Percentiles rank a stretch among this genome's conserved stretches.
phyloP scores from a whole-genome alignment of 2,888 invertebrate species.

The Mantis religiosa region DNA sequence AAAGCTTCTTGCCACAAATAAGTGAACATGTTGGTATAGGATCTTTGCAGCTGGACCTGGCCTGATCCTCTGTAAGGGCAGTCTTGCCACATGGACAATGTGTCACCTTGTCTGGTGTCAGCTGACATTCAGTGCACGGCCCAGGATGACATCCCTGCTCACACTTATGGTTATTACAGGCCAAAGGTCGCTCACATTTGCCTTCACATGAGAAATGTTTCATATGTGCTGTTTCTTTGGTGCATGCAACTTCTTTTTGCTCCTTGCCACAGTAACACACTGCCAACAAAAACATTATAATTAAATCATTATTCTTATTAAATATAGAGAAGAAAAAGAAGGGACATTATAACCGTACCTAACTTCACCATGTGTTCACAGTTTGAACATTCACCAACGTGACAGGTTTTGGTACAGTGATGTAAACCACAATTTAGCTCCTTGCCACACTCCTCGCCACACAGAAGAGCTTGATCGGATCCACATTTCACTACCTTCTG shows the following conservation, averaged over 20 bases:
- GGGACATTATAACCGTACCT: constrained; percentile 43
- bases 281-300: constrained; percentile 36
- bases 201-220: constrained; percentile 58
- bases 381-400: constrained; percentile 68
- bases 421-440: constrained; percentile 74
- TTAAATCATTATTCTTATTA: too few species aligned
- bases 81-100: constrained; percentile 76
- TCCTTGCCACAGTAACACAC: constrained; percentile 69
- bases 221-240: constrained; percentile 48
- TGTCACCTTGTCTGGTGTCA: constrained; percentile 57
- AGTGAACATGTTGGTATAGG: constrained; percentile 77
- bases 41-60: constrained; percentile 69
- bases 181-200: constrained; percentile 55
- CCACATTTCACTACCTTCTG: constrained; percentile 67
- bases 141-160: constrained; percentile 63
- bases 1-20: constrained; percentile 46
- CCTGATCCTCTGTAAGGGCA: constrained; percentile 46
- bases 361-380: constrained; percentile 67
- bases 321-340: too few species aligned
- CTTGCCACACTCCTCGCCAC: constrained; percentile 70
- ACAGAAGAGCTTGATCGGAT: constrained; percentile 65
- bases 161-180: constrained; percentile 70
- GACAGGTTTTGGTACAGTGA: constrained; percentile 68
- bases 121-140: constrained; percentile 60
- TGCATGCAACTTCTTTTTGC: constrained; percentile 59